These are phyloP conservation scores for Elgaria multicarinata DNA, from an alignment of 2,113 vertebrate species.

Conservation along the genomic window DNA sequence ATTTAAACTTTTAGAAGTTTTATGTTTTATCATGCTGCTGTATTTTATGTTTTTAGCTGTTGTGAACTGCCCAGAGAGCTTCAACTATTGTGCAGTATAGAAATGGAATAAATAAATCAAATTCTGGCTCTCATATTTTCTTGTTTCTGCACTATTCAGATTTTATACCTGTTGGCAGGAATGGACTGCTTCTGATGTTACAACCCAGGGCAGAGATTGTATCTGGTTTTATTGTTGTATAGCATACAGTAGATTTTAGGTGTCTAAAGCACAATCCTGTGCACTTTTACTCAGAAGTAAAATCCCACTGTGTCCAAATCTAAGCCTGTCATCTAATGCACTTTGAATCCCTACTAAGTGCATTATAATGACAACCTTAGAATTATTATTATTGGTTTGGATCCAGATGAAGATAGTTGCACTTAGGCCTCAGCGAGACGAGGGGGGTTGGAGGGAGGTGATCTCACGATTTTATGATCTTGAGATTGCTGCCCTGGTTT, in stretches of 20 bases:
- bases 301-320: neutral
- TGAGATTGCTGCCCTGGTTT: too few species aligned
- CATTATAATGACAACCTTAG: neutral
- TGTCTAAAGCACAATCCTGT: neutral
- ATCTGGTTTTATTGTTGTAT: neutral
- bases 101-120: too few species aligned
- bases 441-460: too few species aligned
- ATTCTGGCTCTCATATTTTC: neutral
- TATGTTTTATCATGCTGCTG: too few species aligned
- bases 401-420: neutral
- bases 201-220: neutral
- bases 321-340: too few species aligned
- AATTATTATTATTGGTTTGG: neutral
- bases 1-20: too few species aligned
- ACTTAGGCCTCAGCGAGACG: too few species aligned
- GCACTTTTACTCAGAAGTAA: neutral
- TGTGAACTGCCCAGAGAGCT: too few species aligned
- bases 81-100: too few species aligned
- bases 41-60: too few species aligned
- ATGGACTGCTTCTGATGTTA: neutral
- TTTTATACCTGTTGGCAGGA: neutral
- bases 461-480: too few species aligned
- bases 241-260: neutral
- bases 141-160: neutral
- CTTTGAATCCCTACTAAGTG: neutral